Conservation (phyloP, 2,888 invertebrate species). For the Ypsolopha sequella region DNA sequence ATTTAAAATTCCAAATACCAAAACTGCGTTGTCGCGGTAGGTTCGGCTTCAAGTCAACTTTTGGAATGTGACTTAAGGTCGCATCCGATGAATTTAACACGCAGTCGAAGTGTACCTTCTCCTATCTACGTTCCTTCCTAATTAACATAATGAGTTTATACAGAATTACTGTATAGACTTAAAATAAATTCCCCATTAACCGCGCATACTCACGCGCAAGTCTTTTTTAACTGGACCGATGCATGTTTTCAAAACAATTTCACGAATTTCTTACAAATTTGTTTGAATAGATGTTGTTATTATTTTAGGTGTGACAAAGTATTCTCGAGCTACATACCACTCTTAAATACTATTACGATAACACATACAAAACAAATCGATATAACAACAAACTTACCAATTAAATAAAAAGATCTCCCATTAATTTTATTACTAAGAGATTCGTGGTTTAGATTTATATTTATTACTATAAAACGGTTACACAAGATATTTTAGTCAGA, state of each 20-base stretch:
- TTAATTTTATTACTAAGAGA: too few relatives aligned
- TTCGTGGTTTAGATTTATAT: too few relatives aligned
- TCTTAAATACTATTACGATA: too few relatives aligned
- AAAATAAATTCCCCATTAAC: slow-evolving; percentile 2
- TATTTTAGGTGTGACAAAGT: not conserved
- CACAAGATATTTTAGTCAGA: too few relatives aligned
- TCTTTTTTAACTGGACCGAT: not conserved
- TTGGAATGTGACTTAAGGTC: not conserved
- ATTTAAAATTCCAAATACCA: not conserved
- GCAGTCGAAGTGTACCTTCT: not conserved
- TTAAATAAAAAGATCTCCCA: too few relatives aligned
- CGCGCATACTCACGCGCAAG: not conserved
- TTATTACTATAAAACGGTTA: too few relatives aligned
- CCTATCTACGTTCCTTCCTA: slow-evolving; percentile 3
- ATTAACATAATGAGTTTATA: slow-evolving; percentile 4
- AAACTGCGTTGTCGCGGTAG: not conserved
- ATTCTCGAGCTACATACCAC: not conserved
- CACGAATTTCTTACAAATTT: not conserved
- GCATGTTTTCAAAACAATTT: slow-evolving; percentile 1
- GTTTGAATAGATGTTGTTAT: not conserved
- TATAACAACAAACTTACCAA: too few relatives aligned
- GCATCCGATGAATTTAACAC: not conserved
- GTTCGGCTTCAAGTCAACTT: not conserved
- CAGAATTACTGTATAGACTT: slow-evolving; percentile 4
- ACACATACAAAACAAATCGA: too few relatives aligned